Conservation (phyloP, 2,113 vertebrate genomes). For the Otocyon megalotis region DNA sequence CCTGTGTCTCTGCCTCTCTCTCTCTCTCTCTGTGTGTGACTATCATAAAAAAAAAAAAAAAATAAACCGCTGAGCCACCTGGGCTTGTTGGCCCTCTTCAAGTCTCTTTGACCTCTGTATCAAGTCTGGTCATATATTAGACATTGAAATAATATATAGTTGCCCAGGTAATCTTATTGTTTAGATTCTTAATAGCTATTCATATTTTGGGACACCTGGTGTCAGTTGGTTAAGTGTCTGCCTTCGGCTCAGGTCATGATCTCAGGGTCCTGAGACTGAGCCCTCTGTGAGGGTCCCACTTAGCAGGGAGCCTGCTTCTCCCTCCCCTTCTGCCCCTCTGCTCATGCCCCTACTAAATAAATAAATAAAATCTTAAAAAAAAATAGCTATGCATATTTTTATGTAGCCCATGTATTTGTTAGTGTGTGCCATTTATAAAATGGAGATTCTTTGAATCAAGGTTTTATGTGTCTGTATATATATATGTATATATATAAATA, state of each 20-base stretch:
- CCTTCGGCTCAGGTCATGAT: neutral
- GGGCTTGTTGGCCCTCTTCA: neutral
- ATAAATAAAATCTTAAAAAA: neutral
- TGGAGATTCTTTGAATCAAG: neutral
- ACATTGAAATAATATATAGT: neutral
- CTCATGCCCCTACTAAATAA: neutral
- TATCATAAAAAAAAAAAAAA: no score
- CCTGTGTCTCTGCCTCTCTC: no score
- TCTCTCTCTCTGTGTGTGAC: no score
- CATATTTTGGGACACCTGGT: neutral
- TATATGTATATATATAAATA: neutral
- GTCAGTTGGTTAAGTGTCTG: neutral
- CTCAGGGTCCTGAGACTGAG: neutral
- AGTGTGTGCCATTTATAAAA: slow-evolving; percentile 50
- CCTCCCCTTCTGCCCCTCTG: neutral
- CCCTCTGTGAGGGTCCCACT: no score
- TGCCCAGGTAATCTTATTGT: neutral
- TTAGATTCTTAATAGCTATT: slow-evolving; percentile 48
- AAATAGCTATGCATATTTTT: slow-evolving; percentile 26
- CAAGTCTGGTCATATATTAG: slow-evolving; percentile 34
- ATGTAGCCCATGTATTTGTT: neutral
- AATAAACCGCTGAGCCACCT: no score
- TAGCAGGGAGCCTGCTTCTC: no score
- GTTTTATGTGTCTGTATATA: neutral
- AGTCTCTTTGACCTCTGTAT: slow-evolving; percentile 21